phyloP scores from a whole-genome alignment of 2,797 vertebrate genomes.

The Macroramphosus scolopax region DNA sequence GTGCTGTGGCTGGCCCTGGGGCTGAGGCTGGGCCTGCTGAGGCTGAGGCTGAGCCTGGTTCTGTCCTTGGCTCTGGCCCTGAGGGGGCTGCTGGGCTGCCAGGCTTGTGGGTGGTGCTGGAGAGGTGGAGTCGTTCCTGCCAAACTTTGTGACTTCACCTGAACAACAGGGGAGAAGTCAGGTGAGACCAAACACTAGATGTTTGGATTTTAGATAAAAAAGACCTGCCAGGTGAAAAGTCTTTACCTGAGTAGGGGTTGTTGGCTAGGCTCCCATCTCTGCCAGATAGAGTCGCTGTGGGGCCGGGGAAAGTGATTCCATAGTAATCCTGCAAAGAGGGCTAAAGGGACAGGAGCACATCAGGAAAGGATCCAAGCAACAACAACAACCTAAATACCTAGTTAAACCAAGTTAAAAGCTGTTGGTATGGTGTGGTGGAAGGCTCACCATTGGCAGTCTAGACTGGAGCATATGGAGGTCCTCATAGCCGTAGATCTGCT shows the following conservation, averaged over 20 bases:
- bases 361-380: too few species aligned
- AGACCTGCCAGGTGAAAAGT: too few species aligned
- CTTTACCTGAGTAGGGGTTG: constrained; percentile 93
- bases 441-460: constrained; percentile 91
- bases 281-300: constrained; percentile 85
- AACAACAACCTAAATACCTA: background rate
- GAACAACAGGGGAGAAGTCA: background rate
- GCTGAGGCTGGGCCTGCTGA: constrained; percentile 83
- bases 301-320: constrained; percentile 93
- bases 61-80: constrained; percentile 75
- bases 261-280: constrained; percentile 92
- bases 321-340: constrained; percentile 88
- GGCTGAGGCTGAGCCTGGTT: constrained; percentile 74
- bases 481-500: constrained; percentile 96
- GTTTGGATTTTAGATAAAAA: too few species aligned
- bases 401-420: rapidly evolving
- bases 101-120: constrained; percentile 90
- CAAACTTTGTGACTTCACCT: constrained; percentile 96
- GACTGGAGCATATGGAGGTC: constrained; percentile 97
- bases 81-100: constrained; percentile 70
- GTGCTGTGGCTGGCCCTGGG: constrained; percentile 85
- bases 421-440: too few species aligned
- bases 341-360: background rate
- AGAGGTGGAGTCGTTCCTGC: constrained; percentile 91
- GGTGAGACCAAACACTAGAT: constrained; percentile 67